Conservation (phyloP, 2,113 vertebrate species). For the Oophaga pumilio region DNA sequence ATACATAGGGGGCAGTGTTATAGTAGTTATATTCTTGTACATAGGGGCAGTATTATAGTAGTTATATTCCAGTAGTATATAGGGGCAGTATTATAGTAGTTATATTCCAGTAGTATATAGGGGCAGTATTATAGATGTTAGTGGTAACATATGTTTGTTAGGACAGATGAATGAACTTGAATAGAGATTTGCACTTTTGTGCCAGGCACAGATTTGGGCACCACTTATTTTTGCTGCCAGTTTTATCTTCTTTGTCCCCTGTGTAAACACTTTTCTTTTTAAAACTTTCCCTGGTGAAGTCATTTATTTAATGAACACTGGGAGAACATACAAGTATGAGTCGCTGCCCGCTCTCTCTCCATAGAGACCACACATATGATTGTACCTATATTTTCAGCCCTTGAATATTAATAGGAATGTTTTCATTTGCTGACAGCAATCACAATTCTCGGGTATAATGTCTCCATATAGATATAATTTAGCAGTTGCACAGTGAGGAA, state of each 20-base stretch:
- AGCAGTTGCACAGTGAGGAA: no score
- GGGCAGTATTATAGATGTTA: not conserved
- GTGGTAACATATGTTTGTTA: not conserved
- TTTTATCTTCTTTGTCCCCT: not conserved
- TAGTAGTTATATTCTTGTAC: no score
- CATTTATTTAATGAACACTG: not conserved
- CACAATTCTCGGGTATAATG: no score
- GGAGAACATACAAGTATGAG: not conserved
- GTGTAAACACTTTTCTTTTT: not conserved
- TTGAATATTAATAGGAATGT: not conserved
- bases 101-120: not conserved
- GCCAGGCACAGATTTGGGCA: not conserved
- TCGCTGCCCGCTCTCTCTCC: not conserved
- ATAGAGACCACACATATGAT: not conserved
- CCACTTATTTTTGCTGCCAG: not conserved
- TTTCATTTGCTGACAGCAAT: not conserved
- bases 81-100: slow-evolving; percentile 10
- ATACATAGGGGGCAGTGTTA: no score
- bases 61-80: not conserved
- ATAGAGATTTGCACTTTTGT: not conserved
- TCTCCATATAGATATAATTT: not conserved
- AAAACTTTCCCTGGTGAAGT: not conserved
- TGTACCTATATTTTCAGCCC: not conserved
- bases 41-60: not conserved
- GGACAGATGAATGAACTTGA: not conserved